Evolutionary conservation across 2,888 invertebrate genomes (phyloP).

Genomic region (Ellobium chinense): DNA sequence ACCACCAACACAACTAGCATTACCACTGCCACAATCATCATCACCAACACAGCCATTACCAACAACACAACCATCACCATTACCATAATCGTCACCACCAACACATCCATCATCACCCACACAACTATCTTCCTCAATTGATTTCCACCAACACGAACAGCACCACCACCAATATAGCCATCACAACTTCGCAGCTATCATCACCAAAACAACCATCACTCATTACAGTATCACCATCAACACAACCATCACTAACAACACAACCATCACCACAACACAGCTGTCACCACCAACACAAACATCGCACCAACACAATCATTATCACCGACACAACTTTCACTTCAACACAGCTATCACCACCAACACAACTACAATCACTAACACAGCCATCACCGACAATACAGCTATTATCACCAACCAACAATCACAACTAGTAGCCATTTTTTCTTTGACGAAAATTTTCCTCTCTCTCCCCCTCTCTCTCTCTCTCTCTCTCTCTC

Average conservation of each 20-base stretch:
- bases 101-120: not conserved
- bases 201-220: not conserved
- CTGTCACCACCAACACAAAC: not conserved
- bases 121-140: not conserved
- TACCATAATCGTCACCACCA: not conserved
- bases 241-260: not conserved
- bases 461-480: conserved; percentile 7
- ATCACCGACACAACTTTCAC: not conserved
- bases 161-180: not conserved
- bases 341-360: too few relatives aligned
- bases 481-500: not conserved
- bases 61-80: not conserved
- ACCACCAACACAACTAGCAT: not conserved
- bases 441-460: not conserved
- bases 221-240: too few relatives aligned
- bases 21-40: not conserved
- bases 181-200: not conserved
- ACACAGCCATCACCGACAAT: not conserved
- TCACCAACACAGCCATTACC: not conserved
- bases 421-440: not conserved
- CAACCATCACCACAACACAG: not conserved
- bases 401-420: not conserved
- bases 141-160: not conserved
- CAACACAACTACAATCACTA: not conserved
- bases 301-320: not conserved